Conservation (phyloP, 2,113 vertebrate species). For the Ptyas mucosa region DNA sequence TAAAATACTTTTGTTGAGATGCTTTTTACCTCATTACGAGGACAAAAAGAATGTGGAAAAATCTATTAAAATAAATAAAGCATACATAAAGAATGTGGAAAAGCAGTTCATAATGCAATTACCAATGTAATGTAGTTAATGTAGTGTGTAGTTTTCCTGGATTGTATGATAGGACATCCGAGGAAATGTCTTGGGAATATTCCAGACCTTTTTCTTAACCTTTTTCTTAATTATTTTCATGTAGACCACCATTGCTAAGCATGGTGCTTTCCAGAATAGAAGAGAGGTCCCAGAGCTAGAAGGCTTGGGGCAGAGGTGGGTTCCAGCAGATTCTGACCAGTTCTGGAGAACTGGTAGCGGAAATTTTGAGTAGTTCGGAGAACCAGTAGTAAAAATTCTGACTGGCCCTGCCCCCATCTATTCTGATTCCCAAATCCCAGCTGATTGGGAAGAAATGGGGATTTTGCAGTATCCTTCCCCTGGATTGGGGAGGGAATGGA, state of each 20-base stretch:
- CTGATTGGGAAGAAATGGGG: too few species aligned
- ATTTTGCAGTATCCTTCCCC: too few species aligned
- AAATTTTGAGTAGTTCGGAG: too few species aligned
- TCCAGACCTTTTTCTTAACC: not conserved
- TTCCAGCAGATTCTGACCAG: too few species aligned
- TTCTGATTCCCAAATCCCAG: too few species aligned
- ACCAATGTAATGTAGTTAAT: not conserved
- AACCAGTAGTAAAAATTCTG: too few species aligned
- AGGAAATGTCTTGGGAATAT: not conserved
- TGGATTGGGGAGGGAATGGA: too few species aligned
- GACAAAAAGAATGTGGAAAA: not conserved
- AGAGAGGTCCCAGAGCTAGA: not conserved
- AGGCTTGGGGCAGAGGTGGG: too few species aligned
- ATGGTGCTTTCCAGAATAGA: not conserved
- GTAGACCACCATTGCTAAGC: not conserved
- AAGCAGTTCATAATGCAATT: not conserved
- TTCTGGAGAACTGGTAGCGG: too few species aligned
- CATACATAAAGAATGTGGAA: not conserved
- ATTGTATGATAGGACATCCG: not conserved
- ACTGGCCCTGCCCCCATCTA: too few species aligned
- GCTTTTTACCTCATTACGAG: not conserved
- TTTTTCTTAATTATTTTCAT: not conserved
- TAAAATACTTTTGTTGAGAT: not conserved
- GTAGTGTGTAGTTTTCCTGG: not conserved
- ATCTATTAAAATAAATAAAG: not conserved